Evolutionary conservation across 2,797 vertebrate genomes (phyloP), one percentile per base, ranked within the genome.

Genomic region (Setipinna tenuifilis): DNA sequence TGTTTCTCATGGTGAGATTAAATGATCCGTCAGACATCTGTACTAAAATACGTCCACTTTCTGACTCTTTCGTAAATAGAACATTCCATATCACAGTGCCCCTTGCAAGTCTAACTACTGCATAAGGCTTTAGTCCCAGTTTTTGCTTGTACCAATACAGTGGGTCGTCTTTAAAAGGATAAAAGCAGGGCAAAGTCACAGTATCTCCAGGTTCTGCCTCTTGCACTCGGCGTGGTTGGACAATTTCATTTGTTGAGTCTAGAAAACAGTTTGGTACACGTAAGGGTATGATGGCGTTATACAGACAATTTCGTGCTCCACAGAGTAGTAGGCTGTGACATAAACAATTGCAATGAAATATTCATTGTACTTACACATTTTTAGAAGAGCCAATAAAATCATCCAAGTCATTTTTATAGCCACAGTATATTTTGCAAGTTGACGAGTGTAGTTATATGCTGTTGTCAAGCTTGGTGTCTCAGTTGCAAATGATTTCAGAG

Each of bases 1-100:
- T 75, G 31, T 75, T 75, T 41, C 12, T 75, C 28, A 75, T 31
- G 68, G 68, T 75, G 16, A 41, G 68, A 35, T 75, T 75, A 75
- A 75, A 75, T 6, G 31, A 35, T 16, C 28, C 31, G 0, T 75
- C 3, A 41, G 68, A 75, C 5, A 3, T 16, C 68, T 75, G 28
- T 35, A 75, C 5, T 19, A 14, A 28, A 35, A 75, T 19, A 35
- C 28, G 31, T 75, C 31, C 31, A 75, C 3, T 75, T 75, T 17
- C 0, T 28, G 12, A 75, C 12, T 35, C 28, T 17, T 75, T 17
- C 0, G 6, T 3, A 19, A 75, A 75, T 17, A 6, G 7, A 35
- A 12, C 1, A 35, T 75, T 6, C 68, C 68, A 75, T 17, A 14
- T 0, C 4, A 1, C 3, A 6, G 16, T 35, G 12, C 16, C 31